A percentile compares a stretch with the other conserved stretches of the same genome.
Conservation (phyloP, 2,113 vertebrate genomes). For the Cichladusa arquata region DNA sequence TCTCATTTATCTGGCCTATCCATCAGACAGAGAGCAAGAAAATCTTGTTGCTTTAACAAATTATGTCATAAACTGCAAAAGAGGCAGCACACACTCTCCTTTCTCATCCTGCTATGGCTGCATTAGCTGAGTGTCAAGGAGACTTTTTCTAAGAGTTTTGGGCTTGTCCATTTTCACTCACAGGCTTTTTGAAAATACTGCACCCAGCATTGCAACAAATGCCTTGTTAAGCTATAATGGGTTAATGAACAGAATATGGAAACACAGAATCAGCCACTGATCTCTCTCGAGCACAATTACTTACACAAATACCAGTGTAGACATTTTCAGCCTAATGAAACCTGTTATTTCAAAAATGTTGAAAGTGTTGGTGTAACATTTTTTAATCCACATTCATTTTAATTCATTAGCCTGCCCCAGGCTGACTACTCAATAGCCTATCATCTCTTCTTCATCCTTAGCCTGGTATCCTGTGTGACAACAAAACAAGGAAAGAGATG, state of each 20-base stretch:
- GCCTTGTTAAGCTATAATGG: not conserved
- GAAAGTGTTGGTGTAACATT: not conserved
- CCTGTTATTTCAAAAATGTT: not conserved
- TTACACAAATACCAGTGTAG: not conserved
- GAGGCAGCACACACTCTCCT: not conserved
- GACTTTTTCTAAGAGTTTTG: not conserved
- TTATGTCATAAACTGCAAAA: conserved; percentile 32
- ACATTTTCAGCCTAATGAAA: conserved; percentile 13
- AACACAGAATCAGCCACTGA: not conserved
- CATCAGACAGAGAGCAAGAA: not conserved
- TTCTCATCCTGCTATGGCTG: not conserved
- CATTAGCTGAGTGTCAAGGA: not conserved
- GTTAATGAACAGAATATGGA: not conserved
- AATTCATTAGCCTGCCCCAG: not conserved
- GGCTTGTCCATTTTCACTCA: not conserved
- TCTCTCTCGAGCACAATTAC: not conserved
- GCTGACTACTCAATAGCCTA: not conserved
- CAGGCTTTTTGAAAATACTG: not conserved
- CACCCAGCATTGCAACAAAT: not conserved
- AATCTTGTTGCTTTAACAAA: conserved; percentile 30
- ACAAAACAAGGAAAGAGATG: not conserved
- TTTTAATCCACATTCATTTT: not conserved
- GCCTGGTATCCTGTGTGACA: not conserved
- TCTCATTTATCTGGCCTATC: conserved; percentile 26
- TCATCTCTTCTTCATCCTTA: not conserved